Evolutionary conservation across 2,113 vertebrate species (phyloP).

Genomic region (Paratilapia polleni): DNA sequence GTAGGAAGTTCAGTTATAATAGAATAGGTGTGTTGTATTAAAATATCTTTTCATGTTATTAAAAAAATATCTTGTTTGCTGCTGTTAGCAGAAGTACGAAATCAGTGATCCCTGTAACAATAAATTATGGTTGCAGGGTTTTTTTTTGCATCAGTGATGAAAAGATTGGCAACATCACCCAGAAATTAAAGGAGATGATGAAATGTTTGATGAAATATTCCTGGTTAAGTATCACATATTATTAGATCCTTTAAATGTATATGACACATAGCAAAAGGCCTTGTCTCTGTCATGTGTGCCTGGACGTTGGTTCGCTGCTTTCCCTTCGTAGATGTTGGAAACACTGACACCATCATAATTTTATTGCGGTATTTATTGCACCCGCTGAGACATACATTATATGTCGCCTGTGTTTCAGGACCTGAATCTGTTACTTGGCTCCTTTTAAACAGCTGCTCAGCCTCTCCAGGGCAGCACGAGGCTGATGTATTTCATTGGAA

Average conservation of each 20-base stretch:
- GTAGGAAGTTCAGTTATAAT: constrained; percentile 27
- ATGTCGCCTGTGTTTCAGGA: constrained; percentile 52
- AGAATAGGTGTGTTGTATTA: constrained; percentile 18
- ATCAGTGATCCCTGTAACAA: background rate
- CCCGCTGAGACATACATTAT: constrained; percentile 52
- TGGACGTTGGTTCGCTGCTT: constrained; percentile 14
- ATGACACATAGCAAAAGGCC: constrained; percentile 38
- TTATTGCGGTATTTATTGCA: constrained; percentile 63
- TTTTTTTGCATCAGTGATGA: background rate
- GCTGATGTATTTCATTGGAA: constrained; percentile 33
- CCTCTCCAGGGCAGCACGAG: constrained; percentile 33
- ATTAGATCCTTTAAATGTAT: constrained; percentile 17
- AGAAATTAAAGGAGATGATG: background rate
- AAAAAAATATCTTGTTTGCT: constrained; percentile 16
- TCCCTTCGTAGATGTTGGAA: constrained; percentile 55
- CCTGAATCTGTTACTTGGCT: constrained; percentile 38
- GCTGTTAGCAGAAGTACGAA: constrained; percentile 1
- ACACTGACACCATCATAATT: constrained; percentile 63
- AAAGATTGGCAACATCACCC: background rate
- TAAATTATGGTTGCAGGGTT: background rate
- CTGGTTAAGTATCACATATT: constrained; percentile 13
- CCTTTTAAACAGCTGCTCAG: constrained; percentile 59
- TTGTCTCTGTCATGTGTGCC: background rate
- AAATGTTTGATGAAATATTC: constrained; percentile 14
- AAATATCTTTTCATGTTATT: constrained; percentile 3